Base-by-base conservation (phyloP, 1,140 invertebrate genomes). In the Vanessa atalanta region DNA sequence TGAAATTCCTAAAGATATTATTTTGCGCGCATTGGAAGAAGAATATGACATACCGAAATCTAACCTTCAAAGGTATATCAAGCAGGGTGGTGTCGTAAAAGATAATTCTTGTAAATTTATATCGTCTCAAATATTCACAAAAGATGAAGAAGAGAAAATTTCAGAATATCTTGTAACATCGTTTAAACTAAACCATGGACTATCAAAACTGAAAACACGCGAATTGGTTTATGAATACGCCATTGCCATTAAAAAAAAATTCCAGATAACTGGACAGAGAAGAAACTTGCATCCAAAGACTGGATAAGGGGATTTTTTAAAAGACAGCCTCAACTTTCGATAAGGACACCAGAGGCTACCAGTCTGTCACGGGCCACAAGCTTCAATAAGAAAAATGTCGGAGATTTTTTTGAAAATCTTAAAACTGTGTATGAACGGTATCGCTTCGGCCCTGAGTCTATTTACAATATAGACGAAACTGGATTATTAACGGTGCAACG, bases 331-430 rank as follows among this genome's bases (percentile, higher is more conserved):
- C 50, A 51, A 15, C 14, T 51, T 14, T 51, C 50, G 14, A 51
- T 51, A 51, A 14, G 50, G 12, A 51, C 50, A 51, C 50, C 50
- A 15, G 50, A 88, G 70, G 78, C 77, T 73, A 88, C 85, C 6
- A 78, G 77, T 57, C 55, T 88, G 23, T 80, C 85, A 31, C 73
- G 85, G n/a, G 70, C 61, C 20, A 72, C 61, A 65, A 57, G 50
- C 61, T 90, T 88, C 70, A 92, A 88, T 73, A 81, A 75, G 73
- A 76, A 50, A 12, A 87, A 83, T 70, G 78, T 83, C 26, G 72
- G 76, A 23, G 72, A 50, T 53, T 86, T 86, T 75, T 87, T 85
- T 63, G 73, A 76, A 60, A 82, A 73, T 73, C 55, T 73, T 9
- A 50, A 61, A 73, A 66, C 60, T 2, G 76, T 78, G 1, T 66